Evolutionary conservation across 2,888 invertebrate species (phyloP).

Genomic region (Creontiades dilutus): DNA sequence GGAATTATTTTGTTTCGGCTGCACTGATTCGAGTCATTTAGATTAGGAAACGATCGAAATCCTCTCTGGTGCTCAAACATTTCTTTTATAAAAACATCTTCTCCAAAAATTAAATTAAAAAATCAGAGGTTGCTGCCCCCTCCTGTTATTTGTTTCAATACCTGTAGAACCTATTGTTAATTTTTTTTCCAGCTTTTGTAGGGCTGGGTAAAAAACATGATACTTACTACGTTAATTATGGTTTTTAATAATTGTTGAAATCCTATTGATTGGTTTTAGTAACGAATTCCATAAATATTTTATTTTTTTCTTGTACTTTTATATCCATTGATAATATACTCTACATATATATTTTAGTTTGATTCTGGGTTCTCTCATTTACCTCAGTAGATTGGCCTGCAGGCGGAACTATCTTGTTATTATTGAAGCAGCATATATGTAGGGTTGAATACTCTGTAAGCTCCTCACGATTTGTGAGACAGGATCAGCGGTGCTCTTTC

Average conservation of each 20-base stretch:
- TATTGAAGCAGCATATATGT: background rate
- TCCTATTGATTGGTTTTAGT: background rate
- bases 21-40: conserved; percentile 23
- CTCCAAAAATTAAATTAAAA: background rate
- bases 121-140: background rate
- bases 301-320: conserved; percentile 41
- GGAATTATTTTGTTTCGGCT: conserved; percentile 1
- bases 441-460: no score
- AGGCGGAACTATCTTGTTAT: background rate
- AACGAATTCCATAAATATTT: conserved; percentile 17
- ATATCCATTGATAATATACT: conserved; percentile 30
- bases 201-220: background rate
- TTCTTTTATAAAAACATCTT: background rate
- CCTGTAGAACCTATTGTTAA: background rate
- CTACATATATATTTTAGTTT: background rate
- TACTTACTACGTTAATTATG: background rate
- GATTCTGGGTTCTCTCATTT: conserved; percentile 17
- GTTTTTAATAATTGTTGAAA: conserved; percentile 5
- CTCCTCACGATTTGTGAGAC: background rate
- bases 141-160: background rate
- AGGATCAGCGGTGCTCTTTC: background rate
- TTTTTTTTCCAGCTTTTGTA: background rate
- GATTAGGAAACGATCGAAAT: conserved; percentile 15
- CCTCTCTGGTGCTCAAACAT: conserved; percentile 36
- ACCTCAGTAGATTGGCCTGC: conserved; percentile 22